Percentiles rank a stretch among this genome's conserved stretches.
phyloP scores from a whole-genome alignment of 2,113 vertebrate species.

The Lasiurus cinereus region DNA sequence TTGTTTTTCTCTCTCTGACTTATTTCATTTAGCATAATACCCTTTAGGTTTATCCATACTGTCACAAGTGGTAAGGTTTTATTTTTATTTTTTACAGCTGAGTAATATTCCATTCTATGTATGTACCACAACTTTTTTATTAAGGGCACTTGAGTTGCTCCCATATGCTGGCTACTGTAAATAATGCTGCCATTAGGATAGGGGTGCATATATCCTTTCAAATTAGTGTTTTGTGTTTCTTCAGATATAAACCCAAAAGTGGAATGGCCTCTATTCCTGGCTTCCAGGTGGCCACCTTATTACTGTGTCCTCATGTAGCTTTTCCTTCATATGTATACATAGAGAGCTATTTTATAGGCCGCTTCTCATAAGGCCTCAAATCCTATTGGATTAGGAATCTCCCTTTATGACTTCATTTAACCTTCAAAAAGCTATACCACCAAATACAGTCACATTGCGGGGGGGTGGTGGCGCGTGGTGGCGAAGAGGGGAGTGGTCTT shows the following conservation, averaged over 20 bases:
- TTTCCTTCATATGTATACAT: neutral
- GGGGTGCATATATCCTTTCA: neutral
- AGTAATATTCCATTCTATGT: neutral
- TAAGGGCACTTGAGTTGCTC: neutral
- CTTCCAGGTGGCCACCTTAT: neutral
- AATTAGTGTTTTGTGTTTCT: neutral
- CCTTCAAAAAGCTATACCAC: neutral
- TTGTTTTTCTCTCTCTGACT: neutral
- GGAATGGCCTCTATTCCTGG: neutral
- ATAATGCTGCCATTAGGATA: neutral
- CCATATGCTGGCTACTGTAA: neutral
- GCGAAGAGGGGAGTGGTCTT: neutral
- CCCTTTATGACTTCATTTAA: neutral
- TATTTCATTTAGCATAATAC: neutral
- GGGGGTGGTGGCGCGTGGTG: neutral
- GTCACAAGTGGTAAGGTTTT: neutral
- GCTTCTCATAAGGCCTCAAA: neutral
- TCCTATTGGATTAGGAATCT: neutral
- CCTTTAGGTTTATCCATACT: neutral
- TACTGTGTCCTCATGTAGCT: accelerated
- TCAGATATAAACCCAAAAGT: neutral
- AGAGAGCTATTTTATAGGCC: neutral
- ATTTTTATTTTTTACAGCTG: neutral
- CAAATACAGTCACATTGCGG: neutral
- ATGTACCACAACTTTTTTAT: neutral